Evolutionary conservation across 2,113 vertebrate species (phyloP).

Genomic region (Verasper variegatus): DNA sequence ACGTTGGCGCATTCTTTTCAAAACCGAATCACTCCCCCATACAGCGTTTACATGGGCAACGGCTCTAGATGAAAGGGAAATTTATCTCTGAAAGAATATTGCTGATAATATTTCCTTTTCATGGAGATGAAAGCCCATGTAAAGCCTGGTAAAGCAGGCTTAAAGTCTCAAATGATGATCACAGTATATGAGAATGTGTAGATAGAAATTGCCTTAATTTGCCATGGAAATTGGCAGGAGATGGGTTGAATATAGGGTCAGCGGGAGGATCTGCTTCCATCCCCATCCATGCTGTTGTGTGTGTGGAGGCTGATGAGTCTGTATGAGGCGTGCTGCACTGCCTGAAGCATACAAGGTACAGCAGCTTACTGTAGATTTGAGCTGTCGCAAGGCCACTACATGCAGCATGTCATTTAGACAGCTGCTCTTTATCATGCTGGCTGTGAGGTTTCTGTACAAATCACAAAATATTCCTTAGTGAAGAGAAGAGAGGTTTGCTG

Average conservation of each 20-base stretch:
- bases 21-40: slow-evolving; percentile 42
- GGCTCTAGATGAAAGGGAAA: slow-evolving; percentile 36
- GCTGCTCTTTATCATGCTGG: neutral
- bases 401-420: neutral
- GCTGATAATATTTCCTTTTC: slow-evolving; percentile 49
- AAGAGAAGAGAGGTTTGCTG: neutral
- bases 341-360: neutral
- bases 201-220: slow-evolving; percentile 36
- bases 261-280: slow-evolving; percentile 38
- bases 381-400: neutral
- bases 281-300: neutral
- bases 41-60: slow-evolving; percentile 44
- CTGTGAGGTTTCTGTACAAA: neutral
- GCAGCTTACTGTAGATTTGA: neutral
- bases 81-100: slow-evolving; percentile 37
- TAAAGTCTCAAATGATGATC: slow-evolving; percentile 27
- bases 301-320: neutral
- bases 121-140: slow-evolving; percentile 44
- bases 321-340: neutral
- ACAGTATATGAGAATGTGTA: slow-evolving; percentile 20
- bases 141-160: slow-evolving; percentile 40
- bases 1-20: slow-evolving; percentile 47
- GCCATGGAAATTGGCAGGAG: slow-evolving; percentile 25
- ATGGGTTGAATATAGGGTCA: slow-evolving; percentile 54
- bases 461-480: neutral